These are phyloP conservation scores for Ryuthela nishihirai DNA, from an alignment of 2,888 invertebrate genomes.

Conservation along the genomic window DNA sequence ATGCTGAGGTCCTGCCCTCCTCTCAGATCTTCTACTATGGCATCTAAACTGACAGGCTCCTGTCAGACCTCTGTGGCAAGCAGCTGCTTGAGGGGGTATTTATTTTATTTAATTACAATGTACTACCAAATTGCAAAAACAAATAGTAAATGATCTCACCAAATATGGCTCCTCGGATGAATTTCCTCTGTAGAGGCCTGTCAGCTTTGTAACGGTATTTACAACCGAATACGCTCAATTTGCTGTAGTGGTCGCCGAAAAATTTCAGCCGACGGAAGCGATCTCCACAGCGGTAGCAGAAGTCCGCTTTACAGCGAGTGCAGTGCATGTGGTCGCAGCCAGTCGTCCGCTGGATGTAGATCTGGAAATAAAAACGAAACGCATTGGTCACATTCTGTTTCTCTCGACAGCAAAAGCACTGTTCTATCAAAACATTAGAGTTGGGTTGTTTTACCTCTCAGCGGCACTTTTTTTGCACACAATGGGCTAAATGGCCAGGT, in stretches of 20 bases:
- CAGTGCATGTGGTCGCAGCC: conserved; percentile 55
- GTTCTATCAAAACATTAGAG: background rate
- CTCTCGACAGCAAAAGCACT: background rate
- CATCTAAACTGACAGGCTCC: too few species aligned
- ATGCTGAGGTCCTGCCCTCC: too few species aligned
- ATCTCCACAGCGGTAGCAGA: conserved; percentile 54
- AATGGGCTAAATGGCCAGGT: too few species aligned
- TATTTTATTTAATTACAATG: too few species aligned
- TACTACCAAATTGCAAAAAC: too few species aligned
- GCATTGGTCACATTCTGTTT: background rate
- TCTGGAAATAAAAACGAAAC: conserved; percentile 43
- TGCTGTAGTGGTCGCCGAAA: conserved; percentile 51
- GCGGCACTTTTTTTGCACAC: too few species aligned
- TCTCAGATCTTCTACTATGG: too few species aligned
- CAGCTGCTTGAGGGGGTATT: too few species aligned
- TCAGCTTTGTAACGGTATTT: conserved; percentile 50
- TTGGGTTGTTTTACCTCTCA: too few species aligned
- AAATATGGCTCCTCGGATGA: conserved; percentile 50
- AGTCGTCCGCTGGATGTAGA: conserved; percentile 51
- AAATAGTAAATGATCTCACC: too few species aligned
- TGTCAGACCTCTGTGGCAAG: too few species aligned
- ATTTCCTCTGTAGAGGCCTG: conserved; percentile 47
- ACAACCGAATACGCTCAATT: conserved; percentile 51
- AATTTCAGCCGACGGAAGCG: conserved; percentile 48
- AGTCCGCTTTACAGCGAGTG: conserved; percentile 49